These are phyloP conservation scores for Ichneumoninae sp. DNA, from an alignment of 2,888 invertebrate species.

Conservation along the genomic window DNA sequence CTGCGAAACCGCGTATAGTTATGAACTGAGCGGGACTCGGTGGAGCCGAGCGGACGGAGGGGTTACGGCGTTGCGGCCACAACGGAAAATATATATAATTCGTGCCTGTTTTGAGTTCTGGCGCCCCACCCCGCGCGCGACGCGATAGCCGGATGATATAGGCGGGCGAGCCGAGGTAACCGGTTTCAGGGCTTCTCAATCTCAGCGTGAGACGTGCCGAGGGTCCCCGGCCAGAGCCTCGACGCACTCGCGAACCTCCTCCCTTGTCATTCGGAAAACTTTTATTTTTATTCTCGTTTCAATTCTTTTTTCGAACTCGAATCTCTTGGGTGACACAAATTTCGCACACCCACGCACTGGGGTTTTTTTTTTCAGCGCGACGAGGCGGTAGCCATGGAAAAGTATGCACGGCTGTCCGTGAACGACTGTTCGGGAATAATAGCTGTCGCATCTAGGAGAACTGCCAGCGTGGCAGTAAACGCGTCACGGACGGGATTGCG, in stretches of 20 bases:
- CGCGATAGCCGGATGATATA: constrained; percentile 1
- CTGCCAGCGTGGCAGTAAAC: constrained; percentile 89
- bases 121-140: constrained; percentile 70
- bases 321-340: neutral
- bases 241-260: constrained; percentile 32
- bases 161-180: constrained; percentile 41
- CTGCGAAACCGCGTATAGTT: constrained; percentile 25
- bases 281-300: neutral
- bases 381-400: constrained; percentile 20
- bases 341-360: neutral
- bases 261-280: constrained; percentile 12
- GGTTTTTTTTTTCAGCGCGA: neutral
- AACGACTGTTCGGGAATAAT: constrained; percentile 64
- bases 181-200: constrained; percentile 64
- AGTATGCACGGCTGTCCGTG: constrained; percentile 53
- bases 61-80: constrained; percentile 2
- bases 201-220: constrained; percentile 53
- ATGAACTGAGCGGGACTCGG: constrained; percentile 21
- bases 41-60: constrained; percentile 26
- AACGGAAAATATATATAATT: constrained; percentile 10
- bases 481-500: constrained; percentile 85
- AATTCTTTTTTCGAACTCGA: neutral
- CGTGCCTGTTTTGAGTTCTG: constrained; percentile 45
- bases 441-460: constrained; percentile 75
- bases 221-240: constrained; percentile 52